Percentiles rank a stretch among this genome's conserved stretches.
phyloP scores from a whole-genome alignment of 1,140 invertebrate genomes.

The Saxidomus purpurata region DNA sequence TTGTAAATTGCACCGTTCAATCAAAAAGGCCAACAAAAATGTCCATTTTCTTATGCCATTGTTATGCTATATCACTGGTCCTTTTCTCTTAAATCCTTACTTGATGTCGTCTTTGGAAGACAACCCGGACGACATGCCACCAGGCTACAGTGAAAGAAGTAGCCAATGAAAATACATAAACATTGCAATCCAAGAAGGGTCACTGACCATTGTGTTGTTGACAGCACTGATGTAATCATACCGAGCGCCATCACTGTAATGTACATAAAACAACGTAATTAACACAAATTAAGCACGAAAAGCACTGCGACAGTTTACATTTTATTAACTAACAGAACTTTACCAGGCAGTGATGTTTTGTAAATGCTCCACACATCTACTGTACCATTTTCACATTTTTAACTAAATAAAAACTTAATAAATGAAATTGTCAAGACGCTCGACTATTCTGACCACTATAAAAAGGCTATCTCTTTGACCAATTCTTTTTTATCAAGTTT shows the following conservation, averaged over 20 bases:
- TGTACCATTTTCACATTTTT: too few species aligned
- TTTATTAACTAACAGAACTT: too few species aligned
- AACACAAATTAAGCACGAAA: too few species aligned
- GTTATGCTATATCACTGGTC: not conserved
- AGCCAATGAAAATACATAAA: constrained; percentile 26
- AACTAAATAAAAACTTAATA: too few species aligned
- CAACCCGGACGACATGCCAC: not conserved
- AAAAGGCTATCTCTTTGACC: too few species aligned
- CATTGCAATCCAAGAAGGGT: constrained; percentile 30
- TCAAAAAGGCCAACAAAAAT: not conserved
- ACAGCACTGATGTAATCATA: not conserved
- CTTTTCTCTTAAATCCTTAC: constrained; percentile 28
- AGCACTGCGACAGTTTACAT: too few species aligned
- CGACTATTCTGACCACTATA: too few species aligned
- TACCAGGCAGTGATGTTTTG: too few species aligned
- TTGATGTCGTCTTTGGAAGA: constrained; percentile 43
- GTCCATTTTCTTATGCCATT: not conserved
- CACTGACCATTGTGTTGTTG: not conserved
- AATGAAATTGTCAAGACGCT: too few species aligned
- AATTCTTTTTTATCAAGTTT: too few species aligned
- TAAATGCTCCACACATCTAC: too few species aligned
- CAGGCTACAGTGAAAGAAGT: constrained; percentile 40
- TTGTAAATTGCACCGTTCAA: not conserved
- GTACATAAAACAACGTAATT: not conserved
- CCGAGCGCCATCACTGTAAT: constrained; percentile 35